phyloP scores from a whole-genome alignment of 2,888 invertebrate species.

The Mylabris sibirica region DNA sequence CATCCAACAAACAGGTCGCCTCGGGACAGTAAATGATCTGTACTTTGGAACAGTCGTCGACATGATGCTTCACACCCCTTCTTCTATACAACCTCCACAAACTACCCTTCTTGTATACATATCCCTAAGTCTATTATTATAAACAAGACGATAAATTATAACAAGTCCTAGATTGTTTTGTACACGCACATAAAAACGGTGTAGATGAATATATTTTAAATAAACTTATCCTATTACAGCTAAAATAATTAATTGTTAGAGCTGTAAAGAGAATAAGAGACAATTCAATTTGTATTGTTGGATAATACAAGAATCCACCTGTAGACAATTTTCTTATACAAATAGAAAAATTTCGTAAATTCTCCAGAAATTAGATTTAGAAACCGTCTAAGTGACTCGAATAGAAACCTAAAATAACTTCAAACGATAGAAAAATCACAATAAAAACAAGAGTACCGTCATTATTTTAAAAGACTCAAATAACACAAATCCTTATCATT shows the following conservation, averaged over 20 bases:
- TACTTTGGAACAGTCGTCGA: slow-evolving; percentile 14
- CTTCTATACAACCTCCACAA: neutral
- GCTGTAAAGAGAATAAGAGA: neutral
- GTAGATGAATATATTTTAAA: slow-evolving; percentile 3
- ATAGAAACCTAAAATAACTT: neutral
- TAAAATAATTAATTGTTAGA: neutral
- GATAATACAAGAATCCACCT: neutral
- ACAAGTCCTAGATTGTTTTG: neutral
- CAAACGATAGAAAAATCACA: neutral
- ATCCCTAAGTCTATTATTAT: neutral
- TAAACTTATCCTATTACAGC: neutral
- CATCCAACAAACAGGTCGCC: slow-evolving; percentile 38
- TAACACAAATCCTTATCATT: neutral
- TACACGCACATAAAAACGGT: neutral
- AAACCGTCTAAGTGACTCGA: neutral
- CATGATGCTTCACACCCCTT: neutral
- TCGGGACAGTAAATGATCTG: slow-evolving; percentile 37
- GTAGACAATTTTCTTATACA: neutral
- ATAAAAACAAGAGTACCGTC: neutral
- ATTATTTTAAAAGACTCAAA: neutral
- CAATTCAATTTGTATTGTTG: neutral
- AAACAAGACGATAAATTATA: neutral
- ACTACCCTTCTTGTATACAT: neutral
- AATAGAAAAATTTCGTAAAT: neutral
- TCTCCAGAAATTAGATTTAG: neutral